These are phyloP conservation scores for Eospalax fontanierii DNA, from an alignment of 2,797 vertebrate species.

Conservation along the genomic window DNA sequence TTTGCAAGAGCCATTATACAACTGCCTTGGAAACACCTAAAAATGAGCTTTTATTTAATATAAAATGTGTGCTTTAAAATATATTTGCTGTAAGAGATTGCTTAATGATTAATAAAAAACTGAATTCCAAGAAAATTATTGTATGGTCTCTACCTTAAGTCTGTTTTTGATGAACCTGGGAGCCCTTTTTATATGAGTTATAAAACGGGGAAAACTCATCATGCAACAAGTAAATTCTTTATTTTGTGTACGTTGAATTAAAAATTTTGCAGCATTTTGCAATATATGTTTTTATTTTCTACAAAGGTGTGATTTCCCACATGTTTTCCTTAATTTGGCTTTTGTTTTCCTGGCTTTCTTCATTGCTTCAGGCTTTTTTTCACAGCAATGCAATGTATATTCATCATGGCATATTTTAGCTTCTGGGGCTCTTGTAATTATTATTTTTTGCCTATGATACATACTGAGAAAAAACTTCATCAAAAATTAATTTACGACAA, in stretches of 20 bases:
- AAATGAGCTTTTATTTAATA: not conserved
- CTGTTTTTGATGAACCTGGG: constrained; percentile 4
- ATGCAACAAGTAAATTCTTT: not conserved
- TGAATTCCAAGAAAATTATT: constrained; percentile 24
- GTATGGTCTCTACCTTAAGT: not conserved
- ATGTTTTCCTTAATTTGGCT: not conserved
- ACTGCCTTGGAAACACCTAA: not conserved
- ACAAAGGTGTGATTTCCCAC: not conserved
- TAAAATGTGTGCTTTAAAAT: not conserved
- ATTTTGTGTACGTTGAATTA: not conserved
- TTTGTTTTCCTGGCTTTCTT: constrained; percentile 3
- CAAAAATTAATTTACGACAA: not conserved
- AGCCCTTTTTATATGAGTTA: not conserved
- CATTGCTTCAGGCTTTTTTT: not conserved
- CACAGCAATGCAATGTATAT: not conserved
- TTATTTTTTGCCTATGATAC: constrained; percentile 11
- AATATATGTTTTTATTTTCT: constrained; percentile 20
- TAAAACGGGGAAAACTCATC: not conserved
- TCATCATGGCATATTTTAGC: not conserved
- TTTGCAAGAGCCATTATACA: not conserved
- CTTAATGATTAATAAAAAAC: constrained; percentile 28
- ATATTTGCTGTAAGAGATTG: constrained; percentile 7
- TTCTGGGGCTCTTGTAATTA: not conserved
- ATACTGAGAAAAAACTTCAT: constrained; percentile 1
- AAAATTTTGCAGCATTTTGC: not conserved